Evolutionary conservation across 2,888 invertebrate species (phyloP), one percentile per base, ranked within the genome.

Genomic region (Muscina levida): DNA sequence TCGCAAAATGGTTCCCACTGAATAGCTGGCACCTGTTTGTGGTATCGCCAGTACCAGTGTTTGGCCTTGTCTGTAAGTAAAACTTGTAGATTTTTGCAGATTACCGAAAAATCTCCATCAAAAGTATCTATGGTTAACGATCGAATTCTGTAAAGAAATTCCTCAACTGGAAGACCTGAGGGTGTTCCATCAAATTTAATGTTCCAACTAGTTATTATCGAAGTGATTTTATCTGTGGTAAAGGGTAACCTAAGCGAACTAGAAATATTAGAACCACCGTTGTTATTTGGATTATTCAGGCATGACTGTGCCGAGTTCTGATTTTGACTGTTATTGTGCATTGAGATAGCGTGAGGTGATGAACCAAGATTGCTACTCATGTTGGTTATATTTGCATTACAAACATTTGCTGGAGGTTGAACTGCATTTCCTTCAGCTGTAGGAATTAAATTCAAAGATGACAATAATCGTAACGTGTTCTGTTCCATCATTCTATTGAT

Each of bases 1-100:
- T 56, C 42, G 67, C 74, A 79, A 17, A 75, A 67, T 13, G 53
- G 26, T n/a, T 79, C 39, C 67, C 75, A 79, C 17, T 66, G 57
- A 13, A 75, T 13, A 15, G 24, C 4, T 1, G 19, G 17, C 0
- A 66, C 59, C 11, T 65, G 70, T 6, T 75, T 67, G 1, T 73
- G 80, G 11, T 70, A 70, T 6, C 72, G 44, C 79, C 76, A 76
- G n/a, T 53, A 77, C 77, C 77, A 72, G 1, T 66, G 31, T 1
- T 53, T 53, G 0, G 73, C 73, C 46, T 73, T 68, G 15, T 76
- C 80, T n/a, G 56, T 31, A 10, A 68, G 53, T 51, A 79, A 46
- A 10, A 67, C 59, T 10, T 72, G 72, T 13, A 72, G n/a, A 19
- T 77, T 53, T 22, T 51, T 72, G n/a, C 67, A 72, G 15, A 78